Evolutionary conservation across 2,797 vertebrate species (phyloP).

Genomic region (Perodicticus potto): DNA sequence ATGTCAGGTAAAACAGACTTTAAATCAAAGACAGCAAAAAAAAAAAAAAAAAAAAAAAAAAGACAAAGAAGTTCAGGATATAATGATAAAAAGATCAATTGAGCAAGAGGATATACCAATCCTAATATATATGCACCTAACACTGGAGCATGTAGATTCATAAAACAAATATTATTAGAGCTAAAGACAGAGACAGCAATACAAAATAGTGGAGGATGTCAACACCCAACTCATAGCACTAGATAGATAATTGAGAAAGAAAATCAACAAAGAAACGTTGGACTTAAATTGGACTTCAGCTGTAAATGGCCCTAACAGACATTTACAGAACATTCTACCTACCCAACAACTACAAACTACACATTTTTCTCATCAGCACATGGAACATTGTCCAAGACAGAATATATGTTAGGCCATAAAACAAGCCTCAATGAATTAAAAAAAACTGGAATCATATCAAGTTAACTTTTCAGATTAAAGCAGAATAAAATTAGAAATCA

Average conservation of each 20-base stretch:
- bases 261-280: neutral
- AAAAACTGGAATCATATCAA: neutral
- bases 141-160: neutral
- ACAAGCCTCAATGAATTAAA: neutral
- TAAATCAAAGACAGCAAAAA: neutral
- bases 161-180: neutral
- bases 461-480: neutral
- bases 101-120: neutral
- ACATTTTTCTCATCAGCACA: neutral
- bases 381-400: neutral
- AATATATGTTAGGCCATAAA: neutral
- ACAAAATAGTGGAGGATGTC: neutral
- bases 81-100: neutral
- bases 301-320: neutral
- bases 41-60: neutral
- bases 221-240: neutral
- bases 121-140: neutral
- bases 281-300: neutral
- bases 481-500: neutral
- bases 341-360: neutral
- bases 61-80: neutral
- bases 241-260: neutral
- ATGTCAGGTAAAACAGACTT: neutral
- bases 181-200: neutral
- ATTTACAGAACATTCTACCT: neutral